Evolutionary conservation across 2,888 invertebrate genomes (phyloP), one percentile per base, ranked within the genome.

Genomic region (Oligia strigilis): DNA sequence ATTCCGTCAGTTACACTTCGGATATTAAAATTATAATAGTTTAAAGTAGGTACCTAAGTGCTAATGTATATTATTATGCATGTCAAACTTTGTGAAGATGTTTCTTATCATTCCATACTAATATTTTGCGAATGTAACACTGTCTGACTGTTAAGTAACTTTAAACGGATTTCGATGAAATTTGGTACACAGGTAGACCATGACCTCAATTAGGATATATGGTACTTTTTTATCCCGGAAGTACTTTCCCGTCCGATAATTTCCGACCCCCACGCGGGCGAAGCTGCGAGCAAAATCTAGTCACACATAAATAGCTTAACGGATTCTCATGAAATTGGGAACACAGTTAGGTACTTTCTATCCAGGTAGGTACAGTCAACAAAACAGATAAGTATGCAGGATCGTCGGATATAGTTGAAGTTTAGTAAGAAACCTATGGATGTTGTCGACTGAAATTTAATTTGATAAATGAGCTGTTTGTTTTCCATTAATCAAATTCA

Each of bases 1-100:
- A 82, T 82, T 87, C 70, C 64, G 77, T 76, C 81, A 80, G 64
- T 82, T 36, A 76, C 1, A 67, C 36, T 75, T 83, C 23, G 14
- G 23, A 67, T 67, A 58, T 60, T 6, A 78, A 0, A 82, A 71
- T 71, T 64, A 66, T 69, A 69, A 72, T 9, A n/a, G 49, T 14
- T 23, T 75, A 36, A 17, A 23, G 36, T 36, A 71, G 5, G 2
- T 36, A 40, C 9, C 4, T 36, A 40, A 14, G 11, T 65, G 40
- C 40, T 65, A 65, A 2, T 23, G 11, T 40, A 40, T 11, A 40
- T 11, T 40, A 23, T 65, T 65, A 65, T 40, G 23, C 4, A 4
- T 5, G 23, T 65, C 11, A 40, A 40, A 11, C 65, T 65, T 40
- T 23, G 23, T 65, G 23, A 65, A 65, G 4, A 40, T 23, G 11